phyloP scores from a whole-genome alignment of 2,797 vertebrate genomes.

The Onychomys torridus region DNA sequence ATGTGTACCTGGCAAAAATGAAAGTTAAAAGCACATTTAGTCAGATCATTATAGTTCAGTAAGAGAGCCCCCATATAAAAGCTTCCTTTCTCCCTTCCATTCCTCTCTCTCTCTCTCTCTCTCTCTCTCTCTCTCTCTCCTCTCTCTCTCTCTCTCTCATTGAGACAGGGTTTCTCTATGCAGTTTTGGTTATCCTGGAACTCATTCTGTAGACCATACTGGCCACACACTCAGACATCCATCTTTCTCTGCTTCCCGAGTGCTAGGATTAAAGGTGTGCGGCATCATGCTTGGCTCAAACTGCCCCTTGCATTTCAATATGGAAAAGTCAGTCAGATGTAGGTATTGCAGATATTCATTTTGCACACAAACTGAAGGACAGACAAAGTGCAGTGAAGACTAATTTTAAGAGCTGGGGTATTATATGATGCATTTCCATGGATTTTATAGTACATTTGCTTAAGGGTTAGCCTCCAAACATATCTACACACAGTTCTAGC shows the following conservation, averaged over 20 bases:
- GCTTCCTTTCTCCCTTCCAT: too few relatives aligned
- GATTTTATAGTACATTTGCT: neutral
- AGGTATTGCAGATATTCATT: neutral
- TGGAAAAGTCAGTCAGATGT: conserved; percentile 5
- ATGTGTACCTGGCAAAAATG: neutral
- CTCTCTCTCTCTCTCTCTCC: too few relatives aligned
- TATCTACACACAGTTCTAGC: neutral
- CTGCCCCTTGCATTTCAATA: neutral
- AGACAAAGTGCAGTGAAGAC: neutral
- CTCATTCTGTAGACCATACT: neutral
- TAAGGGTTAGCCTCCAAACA: neutral
- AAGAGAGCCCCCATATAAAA: conserved; percentile 6
- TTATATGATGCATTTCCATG: neutral
- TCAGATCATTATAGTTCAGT: neutral
- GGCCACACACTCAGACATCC: neutral
- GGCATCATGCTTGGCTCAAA: neutral
- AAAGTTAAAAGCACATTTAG: conserved; percentile 29
- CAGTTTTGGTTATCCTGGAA: neutral
- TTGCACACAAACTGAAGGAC: neutral
- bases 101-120: neutral
- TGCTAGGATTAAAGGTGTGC: neutral
- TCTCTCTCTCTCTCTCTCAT: neutral
- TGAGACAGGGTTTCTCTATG: neutral
- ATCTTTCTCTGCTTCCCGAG: neutral
- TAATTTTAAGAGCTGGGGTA: conserved; percentile 9